A percentile compares a stretch with the other conserved stretches of the same genome.
These are phyloP conservation scores for Porites evermanni DNA, from an alignment of 92 coral and sea anemone genomes.

Conservation along the genomic window DNA sequence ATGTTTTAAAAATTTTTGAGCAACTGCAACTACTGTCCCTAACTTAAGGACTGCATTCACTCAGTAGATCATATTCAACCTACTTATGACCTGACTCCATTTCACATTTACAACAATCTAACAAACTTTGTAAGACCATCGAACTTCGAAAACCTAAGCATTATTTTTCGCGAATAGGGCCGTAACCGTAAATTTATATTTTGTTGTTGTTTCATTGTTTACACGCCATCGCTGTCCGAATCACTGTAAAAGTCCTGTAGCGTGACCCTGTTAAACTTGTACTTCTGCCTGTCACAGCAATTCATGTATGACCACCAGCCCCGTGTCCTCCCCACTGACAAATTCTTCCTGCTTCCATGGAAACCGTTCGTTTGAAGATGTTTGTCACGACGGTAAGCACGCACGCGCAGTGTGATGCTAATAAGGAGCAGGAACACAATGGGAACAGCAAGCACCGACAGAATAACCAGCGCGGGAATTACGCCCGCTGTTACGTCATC, in stretches of 20 bases:
- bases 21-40: too few relatives aligned
- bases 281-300: conserved; percentile 80
- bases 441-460: conserved; percentile 87
- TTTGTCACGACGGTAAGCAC: conserved; percentile 82
- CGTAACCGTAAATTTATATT: neutral
- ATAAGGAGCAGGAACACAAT: conserved; percentile 81
- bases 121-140: too few relatives aligned
- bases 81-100: too few relatives aligned
- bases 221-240: conserved; percentile 90
- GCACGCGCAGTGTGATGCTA: conserved; percentile 78
- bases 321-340: conserved; percentile 73
- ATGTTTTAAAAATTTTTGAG: too few relatives aligned
- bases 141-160: too few relatives aligned
- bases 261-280: conserved; percentile 84
- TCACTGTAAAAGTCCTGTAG: conserved; percentile 88
- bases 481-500: conserved; percentile 58
- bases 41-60: too few relatives aligned
- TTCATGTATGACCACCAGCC: conserved; percentile 94
- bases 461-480: conserved; percentile 81
- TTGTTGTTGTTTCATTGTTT: neutral
- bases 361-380: conserved; percentile 56
- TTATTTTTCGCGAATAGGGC: too few relatives aligned
- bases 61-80: too few relatives aligned
- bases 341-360: conserved; percentile 54
- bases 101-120: too few relatives aligned